phyloP scores from a whole-genome alignment of 1,140 invertebrate species.

The Ceratoteleas bidentatus region DNA sequence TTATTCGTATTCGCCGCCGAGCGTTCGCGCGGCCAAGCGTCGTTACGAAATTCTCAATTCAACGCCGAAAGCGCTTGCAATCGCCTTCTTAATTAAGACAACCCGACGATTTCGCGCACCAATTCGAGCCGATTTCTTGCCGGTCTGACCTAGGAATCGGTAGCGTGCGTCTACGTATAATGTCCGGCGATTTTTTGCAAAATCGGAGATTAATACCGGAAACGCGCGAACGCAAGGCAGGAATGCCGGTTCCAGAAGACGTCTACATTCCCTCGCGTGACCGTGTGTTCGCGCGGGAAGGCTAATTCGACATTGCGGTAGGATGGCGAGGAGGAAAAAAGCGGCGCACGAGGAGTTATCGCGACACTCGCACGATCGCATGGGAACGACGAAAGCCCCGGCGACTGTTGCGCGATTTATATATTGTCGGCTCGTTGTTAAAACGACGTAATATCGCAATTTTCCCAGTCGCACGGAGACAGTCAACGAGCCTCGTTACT shows the following conservation, averaged over 20 bases:
- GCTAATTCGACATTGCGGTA: slow-evolving; percentile 58
- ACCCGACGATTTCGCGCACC: neutral
- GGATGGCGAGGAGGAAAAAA: slow-evolving; percentile 13
- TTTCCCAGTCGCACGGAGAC: slow-evolving; percentile 36
- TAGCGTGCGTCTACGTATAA: neutral
- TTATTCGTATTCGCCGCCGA: neutral
- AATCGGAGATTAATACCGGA: slow-evolving; percentile 44
- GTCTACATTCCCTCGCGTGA: slow-evolving; percentile 57
- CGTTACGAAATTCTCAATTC: neutral
- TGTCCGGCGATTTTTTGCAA: neutral
- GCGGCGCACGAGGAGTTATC: slow-evolving; percentile 45
- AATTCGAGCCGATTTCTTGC: too few relatives aligned
- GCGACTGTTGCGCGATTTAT: slow-evolving; percentile 36
- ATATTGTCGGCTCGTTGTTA: slow-evolving; percentile 49
- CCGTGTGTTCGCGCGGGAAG: slow-evolving; percentile 38
- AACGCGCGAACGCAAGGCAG: slow-evolving; percentile 7
- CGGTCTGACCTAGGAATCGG: neutral
- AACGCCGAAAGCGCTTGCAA: too few relatives aligned
- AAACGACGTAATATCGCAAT: slow-evolving; percentile 39
- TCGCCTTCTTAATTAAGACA: too few relatives aligned
- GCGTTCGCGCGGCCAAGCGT: neutral
- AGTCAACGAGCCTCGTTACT: slow-evolving; percentile 32
- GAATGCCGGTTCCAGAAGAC: slow-evolving; percentile 47
- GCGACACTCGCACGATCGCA: slow-evolving; percentile 50
- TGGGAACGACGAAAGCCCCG: slow-evolving; percentile 47